phyloP scores from a whole-genome alignment of 2,113 vertebrate species.

The Herpetotheres cachinnans region DNA sequence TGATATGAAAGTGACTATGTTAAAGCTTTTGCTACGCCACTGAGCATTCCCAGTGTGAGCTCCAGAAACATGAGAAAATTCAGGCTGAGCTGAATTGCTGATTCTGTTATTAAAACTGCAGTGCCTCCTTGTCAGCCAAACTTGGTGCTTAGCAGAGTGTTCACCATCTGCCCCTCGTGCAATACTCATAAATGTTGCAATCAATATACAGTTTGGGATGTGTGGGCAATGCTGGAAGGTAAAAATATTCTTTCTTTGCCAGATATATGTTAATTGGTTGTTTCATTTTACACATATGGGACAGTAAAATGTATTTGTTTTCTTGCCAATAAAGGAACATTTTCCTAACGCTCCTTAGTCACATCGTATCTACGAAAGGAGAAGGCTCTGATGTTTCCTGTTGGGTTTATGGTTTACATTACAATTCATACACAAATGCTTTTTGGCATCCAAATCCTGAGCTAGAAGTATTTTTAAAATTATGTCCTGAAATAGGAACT shows the following conservation, averaged over 20 bases:
- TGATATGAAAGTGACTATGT: background rate
- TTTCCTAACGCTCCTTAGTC: background rate
- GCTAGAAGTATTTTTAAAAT: conserved; percentile 61
- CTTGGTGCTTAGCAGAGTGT: background rate
- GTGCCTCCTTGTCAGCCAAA: background rate
- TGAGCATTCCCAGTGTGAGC: background rate
- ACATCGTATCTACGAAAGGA: conserved; percentile 6
- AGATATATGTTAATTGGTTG: conserved; percentile 12
- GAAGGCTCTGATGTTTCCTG: conserved; percentile 45
- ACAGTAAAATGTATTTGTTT: conserved; percentile 5
- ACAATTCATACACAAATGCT: conserved; percentile 45
- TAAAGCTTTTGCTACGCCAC: background rate
- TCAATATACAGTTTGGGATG: conserved; percentile 3
- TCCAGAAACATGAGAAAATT: background rate
- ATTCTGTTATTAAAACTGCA: background rate
- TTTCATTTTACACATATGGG: conserved; percentile 25
- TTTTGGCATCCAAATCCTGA: conserved; percentile 56
- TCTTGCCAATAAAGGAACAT: conserved; percentile 14
- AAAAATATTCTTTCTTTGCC: conserved; percentile 1
- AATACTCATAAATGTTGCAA: conserved; percentile 12
- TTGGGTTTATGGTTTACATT: conserved; percentile 51
- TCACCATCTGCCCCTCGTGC: background rate
- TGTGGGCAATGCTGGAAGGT: conserved; percentile 31
- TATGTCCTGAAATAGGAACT: conserved; percentile 66
- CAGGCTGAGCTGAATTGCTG: background rate